Conservation (phyloP, 2,113 vertebrate species). For the Collichthys lucidus region DNA sequence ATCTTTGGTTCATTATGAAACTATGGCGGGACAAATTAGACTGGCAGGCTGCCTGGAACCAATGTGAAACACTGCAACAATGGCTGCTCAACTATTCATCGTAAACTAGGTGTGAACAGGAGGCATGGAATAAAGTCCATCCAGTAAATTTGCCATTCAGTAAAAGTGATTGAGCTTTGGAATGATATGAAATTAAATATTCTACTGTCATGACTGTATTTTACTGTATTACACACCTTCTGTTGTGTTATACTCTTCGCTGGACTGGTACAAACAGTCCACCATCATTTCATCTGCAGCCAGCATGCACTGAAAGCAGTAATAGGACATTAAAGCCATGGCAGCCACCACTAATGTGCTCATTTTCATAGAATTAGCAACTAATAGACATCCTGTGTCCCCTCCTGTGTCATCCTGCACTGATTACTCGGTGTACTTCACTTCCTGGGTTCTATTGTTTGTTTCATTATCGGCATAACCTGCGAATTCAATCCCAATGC, state of each 20-base stretch:
- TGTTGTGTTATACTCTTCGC: background rate
- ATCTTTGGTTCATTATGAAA: no score
- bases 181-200: no score
- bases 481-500: background rate
- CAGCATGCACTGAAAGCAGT: background rate
- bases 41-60: no score
- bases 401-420: background rate
- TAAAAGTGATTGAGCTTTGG: no score
- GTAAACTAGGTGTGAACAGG: no score
- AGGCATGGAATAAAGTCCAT: no score
- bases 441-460: no score
- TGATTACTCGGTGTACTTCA: background rate
- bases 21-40: no score
- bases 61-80: no score
- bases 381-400: background rate
- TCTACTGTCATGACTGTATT: background rate
- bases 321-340: background rate
- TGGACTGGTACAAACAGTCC: background rate
- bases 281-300: background rate
- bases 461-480: no score
- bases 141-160: no score
- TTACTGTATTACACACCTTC: background rate
- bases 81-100: no score
- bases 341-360: background rate
- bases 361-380: background rate